Evolutionary conservation across 2,113 vertebrate species (phyloP).

Genomic region (Leuciscus idus): DNA sequence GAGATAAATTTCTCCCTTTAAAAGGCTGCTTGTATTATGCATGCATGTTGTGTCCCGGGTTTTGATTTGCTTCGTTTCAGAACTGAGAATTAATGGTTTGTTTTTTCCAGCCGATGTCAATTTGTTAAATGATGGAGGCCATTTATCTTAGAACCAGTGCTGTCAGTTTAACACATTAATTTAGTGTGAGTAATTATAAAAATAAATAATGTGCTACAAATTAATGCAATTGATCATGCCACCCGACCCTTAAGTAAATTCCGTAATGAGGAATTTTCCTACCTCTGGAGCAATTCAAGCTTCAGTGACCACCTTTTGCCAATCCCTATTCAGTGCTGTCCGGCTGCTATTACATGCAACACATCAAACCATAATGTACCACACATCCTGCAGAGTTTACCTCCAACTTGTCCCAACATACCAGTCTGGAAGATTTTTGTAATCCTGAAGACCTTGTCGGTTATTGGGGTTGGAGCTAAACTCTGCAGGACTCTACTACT

Average conservation of each 20-base stretch:
- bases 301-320: neutral
- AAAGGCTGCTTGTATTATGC: neutral
- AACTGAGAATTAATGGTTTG: constrained; percentile 3
- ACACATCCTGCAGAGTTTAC: neutral
- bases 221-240: neutral
- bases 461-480: neutral
- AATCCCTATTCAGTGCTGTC: neutral
- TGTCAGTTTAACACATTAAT: neutral
- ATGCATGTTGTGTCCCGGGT: neutral
- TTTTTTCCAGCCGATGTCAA: neutral
- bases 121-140: constrained; percentile 4
- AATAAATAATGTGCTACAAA: neutral
- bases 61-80: constrained; percentile 1
- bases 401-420: neutral
- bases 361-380: neutral
- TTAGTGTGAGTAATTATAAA: constrained; percentile 15
- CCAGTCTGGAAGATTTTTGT: neutral
- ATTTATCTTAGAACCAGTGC: neutral
- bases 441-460: neutral
- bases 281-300: neutral
- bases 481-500: neutral
- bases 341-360: neutral
- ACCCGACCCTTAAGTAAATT: neutral
- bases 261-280: too few species aligned
- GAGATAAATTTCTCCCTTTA: constrained; percentile 15